These are phyloP conservation scores for Acromyrmex echinatior DNA, from an alignment of 1,140 invertebrate genomes.

Conservation along the genomic window DNA sequence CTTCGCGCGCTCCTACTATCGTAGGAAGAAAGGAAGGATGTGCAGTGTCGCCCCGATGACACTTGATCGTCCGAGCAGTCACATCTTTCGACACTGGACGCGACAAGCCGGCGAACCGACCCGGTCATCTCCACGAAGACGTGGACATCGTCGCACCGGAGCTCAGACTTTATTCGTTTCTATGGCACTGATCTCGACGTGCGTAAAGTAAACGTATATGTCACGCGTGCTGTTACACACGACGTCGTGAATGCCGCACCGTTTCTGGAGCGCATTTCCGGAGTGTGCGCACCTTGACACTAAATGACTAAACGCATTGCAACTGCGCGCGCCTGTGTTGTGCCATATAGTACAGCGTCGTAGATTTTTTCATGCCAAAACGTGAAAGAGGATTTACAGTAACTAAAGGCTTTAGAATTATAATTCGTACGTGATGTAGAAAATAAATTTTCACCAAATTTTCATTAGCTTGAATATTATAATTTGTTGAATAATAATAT, in stretches of 20 bases:
- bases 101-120: background rate
- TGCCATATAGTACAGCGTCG: background rate
- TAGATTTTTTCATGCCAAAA: background rate
- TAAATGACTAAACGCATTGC: too few species aligned
- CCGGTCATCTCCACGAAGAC: constrained; percentile 17
- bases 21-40: background rate
- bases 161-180: background rate
- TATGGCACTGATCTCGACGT: background rate
- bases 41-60: background rate
- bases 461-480: background rate
- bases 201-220: background rate
- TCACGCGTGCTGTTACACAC: background rate
- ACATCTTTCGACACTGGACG: constrained; percentile 16
- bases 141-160: constrained; percentile 16
- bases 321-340: constrained; percentile 7
- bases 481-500: too few species aligned
- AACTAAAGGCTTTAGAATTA: background rate
- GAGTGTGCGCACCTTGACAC: background rate
- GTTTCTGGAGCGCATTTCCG: constrained; percentile 18
- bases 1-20: background rate
- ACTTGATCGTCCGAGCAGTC: background rate
- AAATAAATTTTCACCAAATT: background rate
- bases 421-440: background rate
- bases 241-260: constrained; percentile 1
- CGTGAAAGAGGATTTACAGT: background rate